Percentiles rank a stretch among this genome's conserved stretches.
These are phyloP conservation scores for Xiphorhynchus erythropygius DNA, from an alignment of 2,797 vertebrate genomes.

Conservation along the genomic window DNA sequence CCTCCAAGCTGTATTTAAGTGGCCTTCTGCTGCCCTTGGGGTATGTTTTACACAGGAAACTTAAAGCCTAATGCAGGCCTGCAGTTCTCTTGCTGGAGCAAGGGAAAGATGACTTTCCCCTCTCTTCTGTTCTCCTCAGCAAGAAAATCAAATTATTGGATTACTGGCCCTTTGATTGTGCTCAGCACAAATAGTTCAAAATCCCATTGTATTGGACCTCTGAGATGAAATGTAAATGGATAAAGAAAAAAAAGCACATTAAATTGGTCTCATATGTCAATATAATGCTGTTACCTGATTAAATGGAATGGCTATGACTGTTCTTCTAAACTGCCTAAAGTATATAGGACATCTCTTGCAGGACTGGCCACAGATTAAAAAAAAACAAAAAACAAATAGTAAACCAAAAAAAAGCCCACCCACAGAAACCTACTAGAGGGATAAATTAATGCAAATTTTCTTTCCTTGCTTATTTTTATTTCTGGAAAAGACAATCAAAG, in stretches of 20 bases:
- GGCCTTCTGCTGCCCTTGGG: conserved; percentile 37
- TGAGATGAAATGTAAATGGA: neutral
- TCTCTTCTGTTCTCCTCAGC: neutral
- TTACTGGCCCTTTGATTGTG: neutral
- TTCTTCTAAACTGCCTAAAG: neutral
- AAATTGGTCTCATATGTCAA: neutral
- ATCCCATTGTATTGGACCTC: neutral
- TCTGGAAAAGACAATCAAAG: neutral
- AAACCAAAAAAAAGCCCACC: neutral
- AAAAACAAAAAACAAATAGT: neutral
- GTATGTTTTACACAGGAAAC: conserved; percentile 5
- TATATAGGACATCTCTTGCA: neutral
- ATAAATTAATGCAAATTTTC: neutral
- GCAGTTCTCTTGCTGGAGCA: neutral
- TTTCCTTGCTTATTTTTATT: neutral
- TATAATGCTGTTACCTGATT: neutral
- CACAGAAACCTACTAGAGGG: neutral
- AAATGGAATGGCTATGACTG: neutral
- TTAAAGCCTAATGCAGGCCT: neutral
- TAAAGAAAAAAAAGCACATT: neutral
- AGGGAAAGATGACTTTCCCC: neutral
- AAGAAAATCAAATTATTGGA: conserved; percentile 47
- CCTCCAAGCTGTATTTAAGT: conserved; percentile 36
- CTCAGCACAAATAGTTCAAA: conserved; percentile 2
- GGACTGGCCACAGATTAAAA: neutral